Evolutionary conservation across 2,888 invertebrate species (phyloP), one percentile per base, ranked within the genome.

Genomic region (Synanthedon vespiformis): DNA sequence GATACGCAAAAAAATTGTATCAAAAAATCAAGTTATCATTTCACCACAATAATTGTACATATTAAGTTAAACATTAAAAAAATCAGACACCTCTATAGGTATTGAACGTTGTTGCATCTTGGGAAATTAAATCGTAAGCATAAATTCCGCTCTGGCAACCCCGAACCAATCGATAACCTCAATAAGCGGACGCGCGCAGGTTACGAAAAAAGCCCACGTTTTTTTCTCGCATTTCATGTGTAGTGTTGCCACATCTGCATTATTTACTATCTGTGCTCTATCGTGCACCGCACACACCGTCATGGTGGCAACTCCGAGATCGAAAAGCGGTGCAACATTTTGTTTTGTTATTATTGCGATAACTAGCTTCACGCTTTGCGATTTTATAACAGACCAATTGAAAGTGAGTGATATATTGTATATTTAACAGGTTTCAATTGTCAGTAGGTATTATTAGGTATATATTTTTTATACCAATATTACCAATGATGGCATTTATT

Each of bases 181-280:
- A 16, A 48, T 48, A 12, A 16, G 57, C 61, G 59, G 62, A 59
- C 62, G 60, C 34, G 59, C 40, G 54, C 44, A 34, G 34, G 62
- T 72, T 72, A 67, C 69, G 71, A 71, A 72, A 70, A n/a, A 67
- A 58, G 34, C 57, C 56, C 40, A 18, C 40, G 47, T 12, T 62
- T 67, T 72, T 71, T 63, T 65, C 67, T 63, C 59, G 54, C 61
- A 60, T 67, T 68, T 67, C 68, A 57, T 62, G 65, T 61, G 58
- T 51, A 51, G 54, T 57, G 54, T 67, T 67, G 64, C 67, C 57
- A 67, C 67, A 67, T 57, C 11, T 14, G 44, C 44, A 44, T 44
- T 44, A 44, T 44, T 44, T n/a, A 44, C 44, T 44, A 44, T 44
- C 44, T 44, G n/a, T 14, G n/a, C 44, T 44, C n/a, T 13, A n/a